These are phyloP conservation scores for Trachurus trachurus DNA, from an alignment of 2,797 vertebrate genomes.

Conservation along the genomic window DNA sequence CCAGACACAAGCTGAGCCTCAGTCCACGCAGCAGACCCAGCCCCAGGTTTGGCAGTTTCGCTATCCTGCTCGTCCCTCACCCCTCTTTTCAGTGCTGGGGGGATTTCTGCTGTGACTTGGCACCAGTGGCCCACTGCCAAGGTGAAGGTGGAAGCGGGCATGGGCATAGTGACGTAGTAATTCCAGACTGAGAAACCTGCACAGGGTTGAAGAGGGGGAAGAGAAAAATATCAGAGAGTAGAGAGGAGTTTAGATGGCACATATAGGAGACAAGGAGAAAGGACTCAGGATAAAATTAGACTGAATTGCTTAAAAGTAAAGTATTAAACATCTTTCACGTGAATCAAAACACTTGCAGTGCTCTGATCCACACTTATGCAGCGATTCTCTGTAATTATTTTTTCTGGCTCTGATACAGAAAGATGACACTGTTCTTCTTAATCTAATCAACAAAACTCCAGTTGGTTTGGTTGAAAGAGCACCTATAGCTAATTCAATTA, in stretches of 20 bases:
- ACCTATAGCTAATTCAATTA: neutral
- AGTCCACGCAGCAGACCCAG: conserved; percentile 18
- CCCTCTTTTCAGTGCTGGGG: conserved; percentile 42
- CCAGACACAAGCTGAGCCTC: conserved; percentile 53
- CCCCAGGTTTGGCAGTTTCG: conserved; percentile 24
- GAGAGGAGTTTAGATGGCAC: neutral
- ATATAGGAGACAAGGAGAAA: neutral
- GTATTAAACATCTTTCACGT: no score
- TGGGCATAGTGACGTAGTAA: conserved; percentile 97
- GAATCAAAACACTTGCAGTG: no score
- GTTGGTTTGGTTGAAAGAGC: conserved; percentile 3
- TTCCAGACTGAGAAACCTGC: conserved; percentile 90
- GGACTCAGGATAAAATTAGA: neutral
- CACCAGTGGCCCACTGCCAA: conserved; percentile 94
- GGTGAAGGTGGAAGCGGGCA: conserved; percentile 97
- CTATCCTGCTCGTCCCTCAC: conserved; percentile 33
- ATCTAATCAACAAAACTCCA: conserved; percentile 1
- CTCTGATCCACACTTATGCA: no score
- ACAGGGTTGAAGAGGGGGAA: conserved; percentile 26
- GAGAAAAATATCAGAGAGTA: conserved; percentile 29
- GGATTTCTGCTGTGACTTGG: conserved; percentile 82
- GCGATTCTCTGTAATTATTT: neutral
- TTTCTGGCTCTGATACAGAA: conserved; percentile 7
- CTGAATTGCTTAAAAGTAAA: neutral
- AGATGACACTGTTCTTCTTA: neutral